phyloP scores from a whole-genome alignment of 1,140 invertebrate genomes.

The Halyomorpha halys region DNA sequence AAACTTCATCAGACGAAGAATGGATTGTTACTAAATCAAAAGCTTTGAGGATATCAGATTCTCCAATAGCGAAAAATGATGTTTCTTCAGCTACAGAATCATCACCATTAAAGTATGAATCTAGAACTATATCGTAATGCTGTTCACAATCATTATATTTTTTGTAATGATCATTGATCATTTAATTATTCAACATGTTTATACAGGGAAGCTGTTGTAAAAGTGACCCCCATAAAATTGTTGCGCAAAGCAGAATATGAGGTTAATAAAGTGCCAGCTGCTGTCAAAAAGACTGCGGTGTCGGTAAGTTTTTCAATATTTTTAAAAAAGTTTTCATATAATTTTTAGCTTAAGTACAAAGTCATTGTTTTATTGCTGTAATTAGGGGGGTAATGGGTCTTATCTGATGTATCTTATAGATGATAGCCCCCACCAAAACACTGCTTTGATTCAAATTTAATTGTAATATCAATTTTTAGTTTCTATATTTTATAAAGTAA shows the following conservation, averaged over 20 bases:
- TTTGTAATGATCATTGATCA: no score
- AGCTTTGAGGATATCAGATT: not conserved
- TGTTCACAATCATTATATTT: not conserved
- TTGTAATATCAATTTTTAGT: no score
- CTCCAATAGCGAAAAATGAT: not conserved
- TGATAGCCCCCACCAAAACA: no score
- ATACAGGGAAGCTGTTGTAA: not conserved
- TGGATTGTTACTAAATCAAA: conserved; percentile 10
- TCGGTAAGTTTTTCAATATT: not conserved
- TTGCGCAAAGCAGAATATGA: conserved; percentile 6
- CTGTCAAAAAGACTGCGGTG: not conserved
- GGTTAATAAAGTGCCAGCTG: not conserved
- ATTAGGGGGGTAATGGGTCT: no score
- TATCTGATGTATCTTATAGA: no score
- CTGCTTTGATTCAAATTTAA: no score
- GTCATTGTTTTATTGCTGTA: no score
- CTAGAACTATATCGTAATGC: not conserved
- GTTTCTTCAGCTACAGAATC: not conserved
- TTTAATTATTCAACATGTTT: not conserved
- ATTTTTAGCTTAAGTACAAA: no score
- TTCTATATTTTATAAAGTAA: no score
- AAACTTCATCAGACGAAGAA: conserved; percentile 2
- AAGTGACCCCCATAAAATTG: not conserved
- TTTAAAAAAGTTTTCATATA: no score
- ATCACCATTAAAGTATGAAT: no score